Evolutionary conservation across 2,888 invertebrate genomes (phyloP), one percentile per base, ranked within the genome.

Genomic region (Cephus nigrinus): DNA sequence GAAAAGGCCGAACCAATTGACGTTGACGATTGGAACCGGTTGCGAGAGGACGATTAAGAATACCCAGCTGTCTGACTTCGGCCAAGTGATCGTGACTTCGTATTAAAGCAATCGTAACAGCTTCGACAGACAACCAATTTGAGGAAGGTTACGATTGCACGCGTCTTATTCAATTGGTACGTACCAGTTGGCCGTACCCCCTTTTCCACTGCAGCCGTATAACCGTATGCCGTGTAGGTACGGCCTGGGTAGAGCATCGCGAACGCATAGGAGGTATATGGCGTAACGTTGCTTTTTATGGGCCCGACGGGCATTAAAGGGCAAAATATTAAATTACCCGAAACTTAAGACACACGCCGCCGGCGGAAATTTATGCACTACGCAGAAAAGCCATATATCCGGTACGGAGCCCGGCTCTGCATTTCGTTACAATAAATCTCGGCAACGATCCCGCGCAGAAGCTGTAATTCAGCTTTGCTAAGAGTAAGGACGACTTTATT

Each of bases 271-370:
- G 23, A 33, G 71, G 71, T 31, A 71, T 5, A 71, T 31, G 33
- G 32, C 33, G n/a, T 30, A 71, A 71, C 71, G 71, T 23, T 33
- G 71, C 71, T 71, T 32, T 71, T 71, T 71, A 71, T 71, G 71
- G 71, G 71, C 71, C 71, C 71, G 71, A 71, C 71, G 33, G 71
- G 71, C 71, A 71, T 71, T 71, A 71, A 71, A 81, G 77, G 79
- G 76, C 79, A 75, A 85, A 84, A 85, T 80, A 82, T 84, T 82
- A 82, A 84, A 85, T 84, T 82, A 83, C 72, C 82, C 82, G 78
- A 77, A 80, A 71, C 71, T 31, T 33, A 71, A 76, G 69, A 76
- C 72, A 76, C 69, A 74, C 78, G 75, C 76, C 72, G 72, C 40
- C 75, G 34, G 75, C 30, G 33, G 32, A 80, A 85, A 86, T 86